These are phyloP conservation scores for Caenorhabditis drosophilae DNA, from an alignment of 2,888 invertebrate genomes.

Conservation along the genomic window DNA sequence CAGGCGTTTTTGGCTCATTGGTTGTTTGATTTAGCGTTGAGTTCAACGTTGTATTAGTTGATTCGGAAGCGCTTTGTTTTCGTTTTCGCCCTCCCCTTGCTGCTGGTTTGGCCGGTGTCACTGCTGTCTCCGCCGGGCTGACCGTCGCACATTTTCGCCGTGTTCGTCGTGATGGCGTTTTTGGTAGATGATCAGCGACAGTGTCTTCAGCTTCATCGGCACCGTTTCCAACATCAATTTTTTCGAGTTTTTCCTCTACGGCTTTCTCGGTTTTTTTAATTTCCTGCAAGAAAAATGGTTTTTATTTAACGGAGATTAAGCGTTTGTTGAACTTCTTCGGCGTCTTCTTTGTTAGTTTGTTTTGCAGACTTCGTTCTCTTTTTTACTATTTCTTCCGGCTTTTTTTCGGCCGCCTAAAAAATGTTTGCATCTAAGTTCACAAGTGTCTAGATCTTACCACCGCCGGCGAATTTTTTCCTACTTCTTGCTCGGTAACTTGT, in stretches of 20 bases:
- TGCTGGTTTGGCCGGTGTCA: slow-evolving; percentile 29
- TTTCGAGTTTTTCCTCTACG: slow-evolving; percentile 26
- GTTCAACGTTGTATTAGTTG: slow-evolving; percentile 23
- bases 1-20: slow-evolving; percentile 30
- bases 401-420: slow-evolving; percentile 9
- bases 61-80: slow-evolving; percentile 27
- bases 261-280: slow-evolving; percentile 5
- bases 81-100: slow-evolving; percentile 24
- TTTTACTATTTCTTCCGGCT: slow-evolving; percentile 3
- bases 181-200: slow-evolving; percentile 10
- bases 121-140: slow-evolving; percentile 7
- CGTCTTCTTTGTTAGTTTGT: background rate
- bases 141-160: slow-evolving; percentile 9
- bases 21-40: slow-evolving; percentile 9
- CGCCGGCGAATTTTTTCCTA: slow-evolving; percentile 1
- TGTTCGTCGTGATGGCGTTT: slow-evolving; percentile 16
- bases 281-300: background rate
- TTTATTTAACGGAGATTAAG: too few species aligned
- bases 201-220: slow-evolving; percentile 14
- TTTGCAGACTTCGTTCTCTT: slow-evolving; percentile 13
- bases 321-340: too few species aligned
- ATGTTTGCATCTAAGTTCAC: background rate
- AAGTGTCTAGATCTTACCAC: slow-evolving; percentile 3
- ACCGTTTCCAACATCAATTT: slow-evolving; percentile 18
- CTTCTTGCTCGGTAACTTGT: slow-evolving; percentile 23